These are phyloP conservation scores for Drosophila pandora DNA, from an alignment of 1,140 invertebrate genomes.

Conservation along the genomic window DNA sequence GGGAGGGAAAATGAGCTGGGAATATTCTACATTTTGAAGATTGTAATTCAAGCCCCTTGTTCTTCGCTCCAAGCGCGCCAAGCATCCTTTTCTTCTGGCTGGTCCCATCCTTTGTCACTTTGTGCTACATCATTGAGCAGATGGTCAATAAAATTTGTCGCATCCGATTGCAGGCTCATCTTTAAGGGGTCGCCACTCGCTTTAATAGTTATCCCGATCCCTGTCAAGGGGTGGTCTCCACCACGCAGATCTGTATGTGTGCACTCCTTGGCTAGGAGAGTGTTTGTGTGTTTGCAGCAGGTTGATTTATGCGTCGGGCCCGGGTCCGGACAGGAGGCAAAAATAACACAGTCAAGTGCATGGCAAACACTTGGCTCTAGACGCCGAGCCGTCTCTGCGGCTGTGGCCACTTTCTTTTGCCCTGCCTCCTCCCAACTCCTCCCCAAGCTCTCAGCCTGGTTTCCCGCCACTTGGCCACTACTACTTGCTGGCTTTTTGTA, in stretches of 20 bases:
- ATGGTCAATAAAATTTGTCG: slow-evolving; percentile 55
- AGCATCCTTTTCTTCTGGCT: not conserved
- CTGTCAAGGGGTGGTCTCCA: slow-evolving; percentile 33
- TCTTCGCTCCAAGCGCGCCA: not conserved
- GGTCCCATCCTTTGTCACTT: not conserved
- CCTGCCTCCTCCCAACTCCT: not conserved
- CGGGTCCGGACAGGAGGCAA: slow-evolving; percentile 50
- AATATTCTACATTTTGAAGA: not conserved
- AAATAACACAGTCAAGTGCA: slow-evolving; percentile 80
- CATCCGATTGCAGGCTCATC: slow-evolving; percentile 46
- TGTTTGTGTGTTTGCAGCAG: slow-evolving; percentile 46
- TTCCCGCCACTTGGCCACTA: slow-evolving; percentile 42
- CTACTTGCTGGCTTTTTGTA: slow-evolving; percentile 66
- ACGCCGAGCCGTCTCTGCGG: slow-evolving; percentile 47
- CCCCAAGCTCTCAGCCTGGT: not conserved
- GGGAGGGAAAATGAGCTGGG: not conserved
- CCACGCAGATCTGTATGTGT: not conserved
- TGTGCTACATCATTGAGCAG: slow-evolving; percentile 44
- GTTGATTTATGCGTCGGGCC: slow-evolving; percentile 71
- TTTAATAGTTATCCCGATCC: slow-evolving; percentile 57
- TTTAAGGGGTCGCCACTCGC: slow-evolving; percentile 46
- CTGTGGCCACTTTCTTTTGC: slow-evolving; percentile 27
- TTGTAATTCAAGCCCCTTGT: not conserved
- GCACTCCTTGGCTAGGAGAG: slow-evolving; percentile 15
- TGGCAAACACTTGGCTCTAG: slow-evolving; percentile 74